Evolutionary conservation across 2,888 invertebrate genomes (phyloP), one percentile per base, ranked within the genome.

Genomic region (Cosmorhoe ocellata): DNA sequence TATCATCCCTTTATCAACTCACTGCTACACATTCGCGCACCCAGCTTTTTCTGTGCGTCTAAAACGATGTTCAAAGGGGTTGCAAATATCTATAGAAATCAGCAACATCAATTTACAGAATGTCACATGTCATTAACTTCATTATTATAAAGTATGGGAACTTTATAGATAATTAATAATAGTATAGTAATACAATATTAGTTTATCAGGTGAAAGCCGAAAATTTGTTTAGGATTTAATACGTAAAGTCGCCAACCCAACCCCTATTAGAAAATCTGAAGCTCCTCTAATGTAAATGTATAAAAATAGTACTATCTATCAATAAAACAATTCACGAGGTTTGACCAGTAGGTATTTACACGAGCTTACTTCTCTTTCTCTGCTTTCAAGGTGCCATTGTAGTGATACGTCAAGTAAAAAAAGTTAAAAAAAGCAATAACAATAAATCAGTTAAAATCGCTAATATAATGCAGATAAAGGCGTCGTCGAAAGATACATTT

Each of bases 1-100:
- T 88, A 85, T 87, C 88, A 86, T 90, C 86, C 88, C 84, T 86
- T 87, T 86, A 88, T 89, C 87, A 83, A 86, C 73, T 36, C 18
- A 79, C 71, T 69, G 79, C 70, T 84, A 87, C 86, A 87, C 84
- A 88, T 88, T 86, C 84, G 86, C 88, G 79, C 79, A 80, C 69
- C 71, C 64, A 71, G 79, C 81, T 79, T 84, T 83, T 79, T 84
- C 78, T 71, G 73, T 62, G 74, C 74, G 75, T 73, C 65, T 64
- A 69, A 67, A 69, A 10, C 28, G 75, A 75, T 76, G 68, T 69
- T 66, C 70, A 74, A 77, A 69, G 71, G 64, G 66, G 64, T 66
- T 58, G 36, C 45, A 57, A 59, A 59, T 51, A 64, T 69, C 69
- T 69, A 72, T 69, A 71, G 67, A 69, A 69, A 69, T 66, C 51